Evolutionary conservation across 2,888 invertebrate genomes (phyloP).

Genomic region (Pterostichus niger): DNA sequence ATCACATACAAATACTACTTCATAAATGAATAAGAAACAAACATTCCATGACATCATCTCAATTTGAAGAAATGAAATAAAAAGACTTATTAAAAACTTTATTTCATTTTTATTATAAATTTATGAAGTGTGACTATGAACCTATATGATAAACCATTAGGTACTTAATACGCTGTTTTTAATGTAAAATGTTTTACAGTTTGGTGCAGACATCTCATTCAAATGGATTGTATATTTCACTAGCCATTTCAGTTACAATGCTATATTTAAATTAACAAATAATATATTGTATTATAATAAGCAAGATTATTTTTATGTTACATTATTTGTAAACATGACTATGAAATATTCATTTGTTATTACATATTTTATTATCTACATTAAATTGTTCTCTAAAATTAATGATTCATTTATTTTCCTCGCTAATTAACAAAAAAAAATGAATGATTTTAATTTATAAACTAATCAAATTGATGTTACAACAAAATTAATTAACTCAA

Average conservation of each 20-base stretch:
- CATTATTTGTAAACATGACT: conserved; percentile 66
- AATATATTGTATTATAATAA: conserved; percentile 66
- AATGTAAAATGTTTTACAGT: conserved; percentile 57
- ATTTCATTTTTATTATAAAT: conserved; percentile 53
- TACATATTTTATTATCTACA: conserved; percentile 67
- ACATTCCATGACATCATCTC: conserved; percentile 54
- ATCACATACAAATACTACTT: conserved; percentile 54
- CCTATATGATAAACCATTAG: conserved; percentile 21
- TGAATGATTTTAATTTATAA: neutral
- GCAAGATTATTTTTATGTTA: conserved; percentile 65
- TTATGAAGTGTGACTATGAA: conserved; percentile 50
- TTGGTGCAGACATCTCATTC: conserved; percentile 55
- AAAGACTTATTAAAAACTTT: conserved; percentile 50
- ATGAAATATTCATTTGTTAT: conserved; percentile 66
- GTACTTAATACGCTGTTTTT: conserved; percentile 36
- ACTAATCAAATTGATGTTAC: too few relatives aligned
- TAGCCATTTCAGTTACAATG: conserved; percentile 60
- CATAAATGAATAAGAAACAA: conserved; percentile 49
- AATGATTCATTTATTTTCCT: conserved; percentile 14
- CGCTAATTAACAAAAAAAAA: neutral
- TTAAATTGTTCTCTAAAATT: conserved; percentile 67
- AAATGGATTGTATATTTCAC: conserved; percentile 54
- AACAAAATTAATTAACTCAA: too few relatives aligned
- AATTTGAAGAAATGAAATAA: conserved; percentile 51
- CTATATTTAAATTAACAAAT: conserved; percentile 65